Evolutionary conservation across 2,888 invertebrate genomes (phyloP), one percentile per base, ranked within the genome.

Genomic region (Athalia circularis): DNA sequence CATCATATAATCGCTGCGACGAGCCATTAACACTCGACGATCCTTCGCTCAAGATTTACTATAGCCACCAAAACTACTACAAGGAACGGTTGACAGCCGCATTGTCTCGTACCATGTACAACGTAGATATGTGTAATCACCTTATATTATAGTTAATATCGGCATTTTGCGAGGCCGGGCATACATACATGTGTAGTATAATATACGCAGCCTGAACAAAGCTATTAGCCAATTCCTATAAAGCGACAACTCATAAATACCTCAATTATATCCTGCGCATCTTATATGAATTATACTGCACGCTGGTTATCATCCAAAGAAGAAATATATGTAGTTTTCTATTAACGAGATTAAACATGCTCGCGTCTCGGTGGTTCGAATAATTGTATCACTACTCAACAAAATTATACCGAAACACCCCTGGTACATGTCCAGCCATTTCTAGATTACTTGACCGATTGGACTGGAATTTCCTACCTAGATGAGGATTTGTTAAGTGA

Each of bases 321-420:
- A 61, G 81, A 29, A 67, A 80, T 82, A 77, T 79, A 83, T n/a
- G n/a, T 83, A 77, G 84, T 72, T n/a, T n/a, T 83, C 85, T 84
- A 85, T 86, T 86, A 84, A 83, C 79, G 78, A 80, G 84, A 85
- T 85, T 86, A 84, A 80, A 83, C 80, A 76, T 79, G 29, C 29
- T 65, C 77, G 79, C 77, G 77, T 80, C 80, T 64, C 78, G 79
- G 79, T 77, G 29, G 29, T 2, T 29, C 29, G 29, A 29, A 29
- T 29, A 29, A 29, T 29, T 29, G 29, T 29, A 29, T 80, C 83
- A 82, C 82, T 85, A 81, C 43, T 75, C 52, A 48, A 50, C 50
- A 62, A 45, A n/a, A 59, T 59, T 29, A 59, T 72, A 57, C 5
- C 29, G 29, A 29, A 48, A 48, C 47, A 15, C 13, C n/a, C 59